Evolutionary conservation across 2,113 vertebrate genomes (phyloP), one percentile per base, ranked within the genome.

Genomic region (Rhadina sibilatrix): DNA sequence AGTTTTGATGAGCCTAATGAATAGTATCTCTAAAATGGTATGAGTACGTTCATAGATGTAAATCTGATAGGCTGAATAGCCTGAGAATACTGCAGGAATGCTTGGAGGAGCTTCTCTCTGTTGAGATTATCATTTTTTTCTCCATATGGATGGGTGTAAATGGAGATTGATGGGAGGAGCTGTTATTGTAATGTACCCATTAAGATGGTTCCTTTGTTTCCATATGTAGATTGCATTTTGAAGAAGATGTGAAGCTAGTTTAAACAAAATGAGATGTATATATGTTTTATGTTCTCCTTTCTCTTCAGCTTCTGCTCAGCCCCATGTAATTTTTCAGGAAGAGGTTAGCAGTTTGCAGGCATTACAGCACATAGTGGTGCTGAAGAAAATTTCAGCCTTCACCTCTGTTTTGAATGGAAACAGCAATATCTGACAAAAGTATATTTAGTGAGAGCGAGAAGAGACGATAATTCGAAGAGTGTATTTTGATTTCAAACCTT

Each of bases 71-170:
- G 17, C 56, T 79, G 44, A 87, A 86, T 64, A 93, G 49, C 84
- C 59, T 89, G 79, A 66, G 69, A 86, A 82, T 49, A 31, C 35
- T 66, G 56, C 35, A 75, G 63, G 64, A 85, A 91, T 76, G 40
- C 42, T 94, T 37, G 47, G 47, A 74, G 71, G 68, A 94, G 25
- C 22, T 54, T 50, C 72, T 76, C 70, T 83, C 68, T 82, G 28
- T 92, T 93, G 69, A 75, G 60, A 89, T 94, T 64, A 68, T 52
- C 19, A 15, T 3, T 6, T 84, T 86, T 86, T 87, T 61, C 76
- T 30, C 69, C 77, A 90, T 93, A 60, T 89, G 91, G 88, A 91
- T 76, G 79, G 25, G 33, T 95, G 54, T 85, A 93, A 97, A 87
- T 53, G 80, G 77, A 94, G 85, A 83, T 77, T 76, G 84, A 91